Evolutionary conservation across 2,888 invertebrate species (phyloP).

Genomic region (Apotomis betuletana): DNA sequence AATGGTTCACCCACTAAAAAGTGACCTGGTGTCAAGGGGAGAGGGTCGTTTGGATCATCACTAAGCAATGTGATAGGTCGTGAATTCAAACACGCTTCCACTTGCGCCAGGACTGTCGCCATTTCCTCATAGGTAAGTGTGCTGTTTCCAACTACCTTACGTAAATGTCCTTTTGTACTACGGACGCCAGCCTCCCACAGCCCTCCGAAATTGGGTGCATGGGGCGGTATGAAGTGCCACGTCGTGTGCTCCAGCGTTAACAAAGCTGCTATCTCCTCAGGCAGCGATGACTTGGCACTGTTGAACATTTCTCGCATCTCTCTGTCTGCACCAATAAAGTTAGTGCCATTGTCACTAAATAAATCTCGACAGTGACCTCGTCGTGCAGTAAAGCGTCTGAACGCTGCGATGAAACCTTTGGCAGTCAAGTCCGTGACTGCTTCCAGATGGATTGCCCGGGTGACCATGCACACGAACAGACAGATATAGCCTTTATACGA

Average conservation of each 20-base stretch:
- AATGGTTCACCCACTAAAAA: constrained; percentile 12
- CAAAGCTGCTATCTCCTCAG: constrained; percentile 10
- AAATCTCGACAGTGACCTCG: constrained; percentile 42
- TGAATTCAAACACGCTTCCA: constrained; percentile 17
- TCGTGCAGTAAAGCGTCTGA: constrained; percentile 18
- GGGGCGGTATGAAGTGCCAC: constrained; percentile 19
- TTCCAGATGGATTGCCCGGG: constrained; percentile 52
- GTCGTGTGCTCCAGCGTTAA: constrained; percentile 8
- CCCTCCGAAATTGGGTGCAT: constrained; percentile 27
- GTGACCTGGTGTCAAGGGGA: constrained; percentile 11
- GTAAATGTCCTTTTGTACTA: no score
- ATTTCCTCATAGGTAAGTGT: constrained; percentile 17
- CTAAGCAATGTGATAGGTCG: no score
- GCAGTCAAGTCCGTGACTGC: constrained; percentile 50
- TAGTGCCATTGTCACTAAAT: constrained; percentile 47
- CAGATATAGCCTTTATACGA: constrained; percentile 44
- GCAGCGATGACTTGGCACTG: constrained; percentile 18
- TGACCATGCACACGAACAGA: constrained; percentile 45
- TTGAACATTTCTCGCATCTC: constrained; percentile 8
- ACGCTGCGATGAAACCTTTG: constrained; percentile 49
- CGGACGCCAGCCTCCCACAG: constrained; percentile 19
- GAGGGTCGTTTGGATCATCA: no score
- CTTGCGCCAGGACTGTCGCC: constrained; percentile 15
- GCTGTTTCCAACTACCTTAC: no score
- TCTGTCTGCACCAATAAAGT: constrained; percentile 42